These are phyloP conservation scores for Jacana jacana DNA, from an alignment of 2,113 vertebrate species.

Conservation along the genomic window DNA sequence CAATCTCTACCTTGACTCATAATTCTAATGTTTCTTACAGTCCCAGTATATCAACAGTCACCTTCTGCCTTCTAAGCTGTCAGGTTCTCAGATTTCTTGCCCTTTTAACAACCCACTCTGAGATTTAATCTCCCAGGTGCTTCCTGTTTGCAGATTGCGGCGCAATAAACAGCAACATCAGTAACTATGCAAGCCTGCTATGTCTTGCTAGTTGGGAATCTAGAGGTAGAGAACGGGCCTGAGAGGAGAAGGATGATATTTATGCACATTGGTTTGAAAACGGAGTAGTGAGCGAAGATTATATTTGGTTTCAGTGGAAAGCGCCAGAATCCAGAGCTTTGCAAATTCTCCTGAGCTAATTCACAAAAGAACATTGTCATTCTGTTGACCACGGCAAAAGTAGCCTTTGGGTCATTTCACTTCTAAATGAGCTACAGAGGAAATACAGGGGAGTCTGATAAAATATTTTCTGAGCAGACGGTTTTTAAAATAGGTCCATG, in stretches of 20 bases:
- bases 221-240: not conserved
- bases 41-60: not conserved
- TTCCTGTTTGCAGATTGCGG: conserved; percentile 47
- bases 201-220: not conserved
- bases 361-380: not conserved
- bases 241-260: not conserved
- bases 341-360: not conserved
- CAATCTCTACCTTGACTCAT: not conserved
- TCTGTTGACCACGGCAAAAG: not conserved
- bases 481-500: not conserved
- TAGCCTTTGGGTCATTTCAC: not conserved
- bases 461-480: not conserved
- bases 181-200: not conserved
- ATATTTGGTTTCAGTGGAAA: not conserved
- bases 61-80: not conserved
- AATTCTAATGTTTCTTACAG: not conserved
- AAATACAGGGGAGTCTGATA: not conserved
- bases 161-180: conserved; percentile 45
- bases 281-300: not conserved
- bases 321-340: not conserved
- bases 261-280: not conserved
- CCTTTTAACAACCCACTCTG: conserved; percentile 22
- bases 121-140: conserved; percentile 61
- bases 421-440: not conserved
- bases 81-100: conserved; percentile 30